Evolutionary conservation across 2,113 vertebrate species (phyloP).

Genomic region (Heptranchias perlo): DNA sequence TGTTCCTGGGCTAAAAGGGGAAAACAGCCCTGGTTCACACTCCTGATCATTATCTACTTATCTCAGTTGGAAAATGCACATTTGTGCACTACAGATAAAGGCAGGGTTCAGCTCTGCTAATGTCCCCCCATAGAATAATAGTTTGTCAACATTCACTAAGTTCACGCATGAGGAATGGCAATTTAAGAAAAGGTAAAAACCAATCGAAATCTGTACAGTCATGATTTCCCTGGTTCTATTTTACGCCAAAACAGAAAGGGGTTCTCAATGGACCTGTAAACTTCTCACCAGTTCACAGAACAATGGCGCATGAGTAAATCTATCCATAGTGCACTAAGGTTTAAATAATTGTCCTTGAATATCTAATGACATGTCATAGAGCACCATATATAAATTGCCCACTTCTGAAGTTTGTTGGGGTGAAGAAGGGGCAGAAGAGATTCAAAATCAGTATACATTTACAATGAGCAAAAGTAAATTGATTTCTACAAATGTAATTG

Average conservation of each 20-base stretch:
- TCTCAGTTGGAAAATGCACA: no score
- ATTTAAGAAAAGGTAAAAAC: neutral
- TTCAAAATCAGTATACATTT: neutral
- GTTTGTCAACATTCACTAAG: no score
- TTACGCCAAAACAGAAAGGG: neutral
- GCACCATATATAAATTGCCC: neutral
- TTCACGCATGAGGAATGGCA: no score
- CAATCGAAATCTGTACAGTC: no score
- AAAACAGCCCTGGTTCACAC: no score
- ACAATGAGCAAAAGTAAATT: neutral
- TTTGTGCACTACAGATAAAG: no score
- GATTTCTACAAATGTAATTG: neutral
- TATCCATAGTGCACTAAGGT: neutral
- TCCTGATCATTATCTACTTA: no score
- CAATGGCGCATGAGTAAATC: neutral
- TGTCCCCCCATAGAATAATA: no score
- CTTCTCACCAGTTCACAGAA: neutral
- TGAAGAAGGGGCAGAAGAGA: neutral
- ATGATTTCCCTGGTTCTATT: neutral
- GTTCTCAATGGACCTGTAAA: neutral
- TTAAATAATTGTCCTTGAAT: neutral
- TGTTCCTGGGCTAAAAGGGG: no score
- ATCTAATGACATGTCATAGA: neutral
- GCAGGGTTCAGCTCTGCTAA: no score
- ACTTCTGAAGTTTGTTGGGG: neutral